Evolutionary conservation across 2,113 vertebrate species (phyloP).

Genomic region (Cnemophilus loriae): DNA sequence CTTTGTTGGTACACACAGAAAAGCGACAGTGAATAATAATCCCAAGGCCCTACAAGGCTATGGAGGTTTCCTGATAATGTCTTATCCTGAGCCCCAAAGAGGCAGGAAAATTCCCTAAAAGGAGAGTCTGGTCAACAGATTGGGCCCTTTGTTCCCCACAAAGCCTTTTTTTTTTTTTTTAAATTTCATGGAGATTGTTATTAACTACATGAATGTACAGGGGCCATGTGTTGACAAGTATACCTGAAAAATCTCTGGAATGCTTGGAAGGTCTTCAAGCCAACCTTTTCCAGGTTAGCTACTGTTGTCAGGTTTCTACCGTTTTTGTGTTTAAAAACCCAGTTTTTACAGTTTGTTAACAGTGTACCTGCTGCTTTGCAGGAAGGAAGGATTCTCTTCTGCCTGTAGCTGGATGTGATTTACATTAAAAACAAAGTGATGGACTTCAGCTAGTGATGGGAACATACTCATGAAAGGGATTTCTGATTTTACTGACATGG

Average conservation of each 20-base stretch:
- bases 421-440: neutral
- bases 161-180: neutral
- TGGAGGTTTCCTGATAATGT: neutral
- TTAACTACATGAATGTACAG: neutral
- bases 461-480: neutral
- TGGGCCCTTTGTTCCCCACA: neutral
- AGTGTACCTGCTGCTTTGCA: neutral
- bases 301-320: neutral
- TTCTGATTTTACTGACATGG: neutral
- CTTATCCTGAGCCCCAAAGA: neutral
- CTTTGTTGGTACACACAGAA: neutral
- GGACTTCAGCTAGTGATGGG: neutral
- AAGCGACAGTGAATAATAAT: neutral
- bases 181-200: neutral
- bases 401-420: neutral
- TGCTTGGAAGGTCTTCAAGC: neutral
- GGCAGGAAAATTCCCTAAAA: neutral
- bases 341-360: neutral
- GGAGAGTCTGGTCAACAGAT: neutral
- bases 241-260: neutral
- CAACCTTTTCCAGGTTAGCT: neutral
- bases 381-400: neutral
- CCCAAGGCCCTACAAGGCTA: accelerated
- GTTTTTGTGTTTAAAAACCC: neutral
- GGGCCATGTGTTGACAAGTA: accelerated